These are phyloP conservation scores for Drosophila triauraria DNA, from an alignment of 1,140 invertebrate species.

Conservation along the genomic window DNA sequence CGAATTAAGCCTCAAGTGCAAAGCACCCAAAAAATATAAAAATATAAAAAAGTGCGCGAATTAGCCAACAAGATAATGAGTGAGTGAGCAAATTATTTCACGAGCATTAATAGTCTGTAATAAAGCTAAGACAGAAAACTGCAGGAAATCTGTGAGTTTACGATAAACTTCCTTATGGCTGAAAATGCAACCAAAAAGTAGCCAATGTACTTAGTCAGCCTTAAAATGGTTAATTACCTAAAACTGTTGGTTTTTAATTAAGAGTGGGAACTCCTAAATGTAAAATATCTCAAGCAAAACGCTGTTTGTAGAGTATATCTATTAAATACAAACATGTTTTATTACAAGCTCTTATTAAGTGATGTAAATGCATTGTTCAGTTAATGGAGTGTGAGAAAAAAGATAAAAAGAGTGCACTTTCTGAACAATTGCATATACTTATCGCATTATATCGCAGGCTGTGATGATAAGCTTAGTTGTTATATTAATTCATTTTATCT, in stretches of 20 bases:
- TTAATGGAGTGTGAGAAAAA: constrained; percentile 18
- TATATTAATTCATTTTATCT: constrained; percentile 7
- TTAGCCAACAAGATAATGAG: constrained; percentile 11
- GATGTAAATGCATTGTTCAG: not conserved
- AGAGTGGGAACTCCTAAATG: constrained; percentile 1
- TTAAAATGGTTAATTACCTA: constrained; percentile 33
- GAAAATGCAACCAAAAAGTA: constrained; percentile 11
- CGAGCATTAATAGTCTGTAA: constrained; percentile 12
- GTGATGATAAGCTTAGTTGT: not conserved
- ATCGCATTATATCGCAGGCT: not conserved
- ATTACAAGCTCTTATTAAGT: constrained; percentile 1
- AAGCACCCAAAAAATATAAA: constrained; percentile 32
- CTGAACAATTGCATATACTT: constrained; percentile 5
- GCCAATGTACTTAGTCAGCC: constrained; percentile 13
- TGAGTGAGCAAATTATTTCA: constrained; percentile 25
- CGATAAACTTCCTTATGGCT: constrained; percentile 29
- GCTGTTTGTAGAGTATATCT: no score
- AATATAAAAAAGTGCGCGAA: not conserved
- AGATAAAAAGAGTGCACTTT: not conserved
- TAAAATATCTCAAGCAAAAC: constrained; percentile 19
- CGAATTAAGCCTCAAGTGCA: constrained; percentile 40
- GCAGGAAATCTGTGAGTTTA: constrained; percentile 28
- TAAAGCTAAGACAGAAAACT: constrained; percentile 22
- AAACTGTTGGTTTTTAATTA: constrained; percentile 16
- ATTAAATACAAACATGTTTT: constrained; percentile 5